Base-by-base conservation (phyloP, 2,797 vertebrate genomes). In the Kryptolebias ocellatus region DNA sequence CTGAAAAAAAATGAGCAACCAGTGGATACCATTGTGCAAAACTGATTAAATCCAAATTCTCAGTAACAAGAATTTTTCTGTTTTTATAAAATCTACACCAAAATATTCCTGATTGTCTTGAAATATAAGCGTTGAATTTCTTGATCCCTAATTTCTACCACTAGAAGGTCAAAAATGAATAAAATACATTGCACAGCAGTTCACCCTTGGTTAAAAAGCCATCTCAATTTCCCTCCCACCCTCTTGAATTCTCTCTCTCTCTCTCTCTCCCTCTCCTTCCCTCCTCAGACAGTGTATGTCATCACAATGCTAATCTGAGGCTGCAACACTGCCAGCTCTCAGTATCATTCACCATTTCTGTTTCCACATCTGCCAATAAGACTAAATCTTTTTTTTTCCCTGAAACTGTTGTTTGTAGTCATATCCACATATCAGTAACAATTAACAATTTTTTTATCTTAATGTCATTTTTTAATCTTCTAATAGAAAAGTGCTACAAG, bases 271-370 rank as follows among this genome's bases (percentile, higher is more conserved):
- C 63, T 31, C 49, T 44, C 59, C 44, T 18, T 9, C 47, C 78
- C 83, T 84, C 81, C 86, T 85, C 85, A 85, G 77, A 80, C 78
- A 51, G 72, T 44, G 29, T 75, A 84, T 84, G 83, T 70, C 64
- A 84, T 72, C 77, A 87, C 76, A 83, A 86, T 81, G 79, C 81
- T 82, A 83, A 90, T 89, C 81, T 81, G 77, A 78, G 66, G 80
- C 72, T 89, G 81, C 71, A 76, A 77, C 50, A 73, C 73, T 64
- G 56, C 53, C 78, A 87, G 56, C 31, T 56, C 53, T 24, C 20
- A 24, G 20, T 24, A 24, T 72, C 39, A 59, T 69, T 69, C 53
- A 65, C 31, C 51, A 20, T 31, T 60, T 53, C 45, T 34, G 45
- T 72, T 61, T 77, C 28, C 15, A 58, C 65, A 68, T 73, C 59